Conservation (phyloP, 2,797 vertebrate genomes). For the Neoniphon sammara region DNA sequence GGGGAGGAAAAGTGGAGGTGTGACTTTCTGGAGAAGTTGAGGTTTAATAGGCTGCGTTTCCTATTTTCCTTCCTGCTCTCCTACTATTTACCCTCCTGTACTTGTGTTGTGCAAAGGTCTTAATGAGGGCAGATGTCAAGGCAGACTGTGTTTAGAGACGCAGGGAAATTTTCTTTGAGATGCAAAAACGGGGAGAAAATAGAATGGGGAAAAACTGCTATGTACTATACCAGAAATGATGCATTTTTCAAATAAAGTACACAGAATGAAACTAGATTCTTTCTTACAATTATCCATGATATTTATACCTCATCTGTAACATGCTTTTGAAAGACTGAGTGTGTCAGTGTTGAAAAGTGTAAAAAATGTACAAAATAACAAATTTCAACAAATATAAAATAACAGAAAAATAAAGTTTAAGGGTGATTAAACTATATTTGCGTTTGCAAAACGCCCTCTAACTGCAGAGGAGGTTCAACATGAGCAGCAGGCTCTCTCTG, state of each 20-base stretch:
- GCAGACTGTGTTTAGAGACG: constrained; percentile 64
- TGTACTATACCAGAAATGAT: constrained; percentile 55
- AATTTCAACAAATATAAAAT: constrained; percentile 36
- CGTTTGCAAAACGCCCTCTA: constrained; percentile 27
- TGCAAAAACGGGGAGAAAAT: constrained; percentile 67
- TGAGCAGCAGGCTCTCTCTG: constrained; percentile 17
- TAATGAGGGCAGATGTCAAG: constrained; percentile 82
- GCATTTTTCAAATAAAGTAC: constrained; percentile 48
- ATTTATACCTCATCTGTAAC: too few relatives aligned
- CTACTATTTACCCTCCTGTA: constrained; percentile 71
- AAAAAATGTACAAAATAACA: neutral
- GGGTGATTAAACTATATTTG: constrained; percentile 24
- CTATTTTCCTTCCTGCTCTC: constrained; percentile 64
- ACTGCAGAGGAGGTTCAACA: constrained; percentile 23
- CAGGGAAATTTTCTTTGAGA: constrained; percentile 44
- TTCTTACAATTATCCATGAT: neutral
- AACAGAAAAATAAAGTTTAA: neutral
- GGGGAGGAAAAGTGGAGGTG: constrained; percentile 61
- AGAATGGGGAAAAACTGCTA: constrained; percentile 66
- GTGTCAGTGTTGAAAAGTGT: constrained; percentile 33
- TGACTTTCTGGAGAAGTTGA: constrained; percentile 71
- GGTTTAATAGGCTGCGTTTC: constrained; percentile 72
- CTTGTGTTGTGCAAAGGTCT: constrained; percentile 65
- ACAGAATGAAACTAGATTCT: constrained; percentile 48
- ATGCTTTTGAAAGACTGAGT: constrained; percentile 7